A percentile compares a stretch with the other conserved stretches of the same genome.
Conservation (phyloP, 92 coral and sea anemone species). For the Zoanthus sansibaricus region DNA sequence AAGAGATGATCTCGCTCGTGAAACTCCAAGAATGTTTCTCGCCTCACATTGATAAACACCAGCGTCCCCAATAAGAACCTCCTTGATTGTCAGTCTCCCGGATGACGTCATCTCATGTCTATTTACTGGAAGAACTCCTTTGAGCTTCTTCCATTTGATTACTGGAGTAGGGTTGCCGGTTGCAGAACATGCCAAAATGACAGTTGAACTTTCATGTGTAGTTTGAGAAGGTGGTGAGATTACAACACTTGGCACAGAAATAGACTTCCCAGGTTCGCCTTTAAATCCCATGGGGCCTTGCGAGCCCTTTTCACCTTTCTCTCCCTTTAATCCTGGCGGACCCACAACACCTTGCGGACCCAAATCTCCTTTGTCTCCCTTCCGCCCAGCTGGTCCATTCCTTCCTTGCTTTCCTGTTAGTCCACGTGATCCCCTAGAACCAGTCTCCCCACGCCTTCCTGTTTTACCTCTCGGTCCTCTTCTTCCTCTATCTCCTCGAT, state of each 20-base stretch:
- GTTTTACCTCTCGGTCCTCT: slow-evolving; percentile 9
- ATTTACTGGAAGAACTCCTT: slow-evolving; percentile 15
- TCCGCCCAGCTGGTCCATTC: neutral
- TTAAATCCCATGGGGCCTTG: neutral
- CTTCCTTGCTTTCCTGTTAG: slow-evolving; percentile 10
- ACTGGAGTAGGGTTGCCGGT: slow-evolving; percentile 22
- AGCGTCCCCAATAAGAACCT: neutral
- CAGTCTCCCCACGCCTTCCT: slow-evolving; percentile 13
- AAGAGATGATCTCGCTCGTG: neutral
- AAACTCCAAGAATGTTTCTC: slow-evolving; percentile 21
- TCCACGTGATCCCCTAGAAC: slow-evolving; percentile 9
- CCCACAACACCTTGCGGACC: slow-evolving; percentile 1
- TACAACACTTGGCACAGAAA: slow-evolving; percentile 9
- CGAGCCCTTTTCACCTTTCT: slow-evolving; percentile 16
- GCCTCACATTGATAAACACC: slow-evolving; percentile 25
- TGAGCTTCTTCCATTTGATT: slow-evolving; percentile 14
- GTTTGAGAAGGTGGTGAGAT: slow-evolving; percentile 20
- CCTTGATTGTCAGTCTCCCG: neutral
- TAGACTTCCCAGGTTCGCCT: slow-evolving; percentile 11
- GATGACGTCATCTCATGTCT: neutral
- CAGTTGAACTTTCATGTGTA: neutral
- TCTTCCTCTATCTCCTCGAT: neutral
- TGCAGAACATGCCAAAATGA: slow-evolving; percentile 5
- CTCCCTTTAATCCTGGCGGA: neutral
- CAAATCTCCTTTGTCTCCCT: slow-evolving; percentile 7